A percentile compares a stretch with the other conserved stretches of the same genome.
Conservation (phyloP, 2,113 vertebrate genomes). For the Origma solitaria region DNA sequence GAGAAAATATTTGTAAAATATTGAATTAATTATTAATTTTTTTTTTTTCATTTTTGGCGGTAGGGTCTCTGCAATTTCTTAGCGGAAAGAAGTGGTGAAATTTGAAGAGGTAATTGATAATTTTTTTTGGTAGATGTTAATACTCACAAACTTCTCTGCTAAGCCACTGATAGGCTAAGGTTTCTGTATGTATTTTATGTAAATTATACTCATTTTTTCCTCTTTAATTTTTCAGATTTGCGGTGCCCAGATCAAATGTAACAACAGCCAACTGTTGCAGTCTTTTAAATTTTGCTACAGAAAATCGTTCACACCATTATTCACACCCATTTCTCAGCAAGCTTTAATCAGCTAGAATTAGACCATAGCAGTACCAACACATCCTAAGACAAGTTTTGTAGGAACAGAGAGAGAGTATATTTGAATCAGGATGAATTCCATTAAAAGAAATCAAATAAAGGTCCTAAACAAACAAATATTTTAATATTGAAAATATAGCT, state of each 20-base stretch:
- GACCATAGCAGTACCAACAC: neutral
- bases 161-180: slow-evolving; percentile 10
- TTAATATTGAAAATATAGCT: neutral
- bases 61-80: neutral
- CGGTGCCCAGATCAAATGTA: neutral
- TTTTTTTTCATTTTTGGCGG: neutral
- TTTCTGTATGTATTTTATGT: neutral
- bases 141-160: neutral
- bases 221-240: neutral
- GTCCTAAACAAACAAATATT: neutral
- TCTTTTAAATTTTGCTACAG: neutral
- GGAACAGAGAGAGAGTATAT: neutral
- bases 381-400: neutral
- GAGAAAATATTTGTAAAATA: slow-evolving; percentile 24
- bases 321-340: neutral
- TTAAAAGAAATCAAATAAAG: neutral
- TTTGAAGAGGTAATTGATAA: slow-evolving; percentile 15
- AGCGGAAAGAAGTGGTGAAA: slow-evolving; percentile 6
- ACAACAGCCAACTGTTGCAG: neutral
- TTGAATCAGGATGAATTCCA: neutral
- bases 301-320: neutral
- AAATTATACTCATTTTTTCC: neutral
- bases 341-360: neutral
- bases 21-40: slow-evolving; percentile 32
- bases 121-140: slow-evolving; percentile 25